A percentile compares a stretch with the other conserved stretches of the same genome.
Conservation (phyloP, 2,797 vertebrate species). For the Notamacropus eugenii region DNA sequence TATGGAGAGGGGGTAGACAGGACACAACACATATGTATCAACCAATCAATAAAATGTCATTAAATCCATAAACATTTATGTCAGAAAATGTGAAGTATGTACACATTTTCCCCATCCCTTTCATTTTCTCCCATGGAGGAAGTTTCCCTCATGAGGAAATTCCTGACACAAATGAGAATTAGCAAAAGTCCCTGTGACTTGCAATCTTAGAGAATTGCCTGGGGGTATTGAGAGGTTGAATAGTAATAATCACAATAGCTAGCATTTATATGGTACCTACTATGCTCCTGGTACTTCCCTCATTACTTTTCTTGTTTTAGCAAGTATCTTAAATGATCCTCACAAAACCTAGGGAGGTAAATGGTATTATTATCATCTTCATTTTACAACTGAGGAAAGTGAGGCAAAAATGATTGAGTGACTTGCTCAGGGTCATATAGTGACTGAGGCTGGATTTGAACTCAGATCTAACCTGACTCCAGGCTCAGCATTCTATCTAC, state of each 20-base stretch:
- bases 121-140: neutral
- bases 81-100: neutral
- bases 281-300: neutral
- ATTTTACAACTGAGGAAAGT: neutral
- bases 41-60: neutral
- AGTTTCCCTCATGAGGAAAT: neutral
- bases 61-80: neutral
- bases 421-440: neutral
- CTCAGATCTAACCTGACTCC: neutral
- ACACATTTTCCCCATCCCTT: neutral
- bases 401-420: neutral
- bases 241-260: neutral
- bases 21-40: neutral
- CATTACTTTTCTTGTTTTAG: neutral
- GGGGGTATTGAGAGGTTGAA: neutral
- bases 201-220: neutral
- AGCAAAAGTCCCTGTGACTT: neutral
- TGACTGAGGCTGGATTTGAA: neutral
- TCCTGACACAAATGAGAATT: neutral
- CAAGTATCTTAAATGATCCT: neutral
- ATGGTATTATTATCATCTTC: neutral
- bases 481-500: neutral
- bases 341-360: neutral
- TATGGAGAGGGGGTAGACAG: neutral
- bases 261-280: neutral